Percentiles rank a stretch among this genome's conserved stretches.
Conservation (phyloP, 1,140 invertebrate genomes). For the Phocides pigmalion region DNA sequence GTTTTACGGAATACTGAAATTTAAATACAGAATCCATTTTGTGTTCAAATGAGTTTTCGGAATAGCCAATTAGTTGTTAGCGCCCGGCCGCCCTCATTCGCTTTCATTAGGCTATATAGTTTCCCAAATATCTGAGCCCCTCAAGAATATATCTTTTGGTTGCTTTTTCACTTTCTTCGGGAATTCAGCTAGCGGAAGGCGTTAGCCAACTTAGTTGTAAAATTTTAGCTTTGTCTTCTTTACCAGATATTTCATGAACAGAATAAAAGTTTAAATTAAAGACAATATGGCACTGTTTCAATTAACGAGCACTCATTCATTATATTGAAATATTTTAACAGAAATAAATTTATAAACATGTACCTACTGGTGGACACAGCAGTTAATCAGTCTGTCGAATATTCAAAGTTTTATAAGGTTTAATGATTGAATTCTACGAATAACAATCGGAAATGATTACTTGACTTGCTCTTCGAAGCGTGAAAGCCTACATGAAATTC, state of each 20-base stretch:
- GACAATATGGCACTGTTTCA: constrained; percentile 1
- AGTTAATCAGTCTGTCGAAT: too few species aligned
- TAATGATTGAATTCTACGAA: too few species aligned
- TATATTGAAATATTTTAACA: too few species aligned
- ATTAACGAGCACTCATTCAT: too few species aligned
- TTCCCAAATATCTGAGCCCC: constrained; percentile 78
- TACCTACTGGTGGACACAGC: too few species aligned
- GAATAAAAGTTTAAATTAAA: constrained; percentile 7
- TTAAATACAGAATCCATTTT: constrained; percentile 84
- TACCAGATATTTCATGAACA: constrained; percentile 51
- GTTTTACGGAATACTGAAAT: constrained; percentile 80
- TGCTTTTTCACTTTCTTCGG: constrained; percentile 75
- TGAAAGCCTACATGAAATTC: too few species aligned
- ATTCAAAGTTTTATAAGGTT: too few species aligned
- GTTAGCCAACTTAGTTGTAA: constrained; percentile 63
- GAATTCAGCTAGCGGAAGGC: constrained; percentile 54
- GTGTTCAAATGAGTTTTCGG: constrained; percentile 83
- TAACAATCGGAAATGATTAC: too few species aligned
- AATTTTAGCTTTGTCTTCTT: constrained; percentile 51
- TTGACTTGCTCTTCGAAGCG: too few species aligned
- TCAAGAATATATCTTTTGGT: constrained; percentile 74
- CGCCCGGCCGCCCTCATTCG: constrained; percentile 77
- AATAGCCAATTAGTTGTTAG: constrained; percentile 84
- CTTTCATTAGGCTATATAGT: constrained; percentile 83
- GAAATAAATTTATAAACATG: too few species aligned